These are phyloP conservation scores for Crocuta crocuta DNA, from an alignment of 2,113 vertebrate species.

Conservation along the genomic window DNA sequence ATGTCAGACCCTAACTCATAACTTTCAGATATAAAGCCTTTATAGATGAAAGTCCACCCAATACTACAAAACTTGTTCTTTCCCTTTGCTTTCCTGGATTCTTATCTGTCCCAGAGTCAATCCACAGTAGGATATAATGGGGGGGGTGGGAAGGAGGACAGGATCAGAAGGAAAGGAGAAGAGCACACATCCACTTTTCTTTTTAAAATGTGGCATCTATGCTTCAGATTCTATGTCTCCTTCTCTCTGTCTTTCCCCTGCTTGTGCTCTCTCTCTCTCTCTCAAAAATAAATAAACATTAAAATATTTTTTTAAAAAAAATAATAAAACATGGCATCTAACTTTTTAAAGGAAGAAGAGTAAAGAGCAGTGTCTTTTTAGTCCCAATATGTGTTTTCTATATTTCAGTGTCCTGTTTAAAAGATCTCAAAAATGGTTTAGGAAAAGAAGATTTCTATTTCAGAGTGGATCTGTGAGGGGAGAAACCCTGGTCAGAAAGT, in stretches of 20 bases:
- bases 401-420: constrained; percentile 18
- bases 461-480: not conserved
- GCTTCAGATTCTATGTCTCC: too few species aligned
- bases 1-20: constrained; percentile 58
- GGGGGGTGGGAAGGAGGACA: not conserved
- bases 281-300: too few species aligned
- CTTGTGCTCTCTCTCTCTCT: too few species aligned
- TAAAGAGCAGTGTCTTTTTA: not conserved
- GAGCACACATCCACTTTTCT: not conserved
- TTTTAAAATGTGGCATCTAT: constrained; percentile 9
- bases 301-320: too few species aligned
- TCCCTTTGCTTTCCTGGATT: constrained; percentile 19
- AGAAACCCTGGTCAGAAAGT: constrained; percentile 35
- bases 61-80: not conserved
- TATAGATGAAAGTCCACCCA: constrained; percentile 43
- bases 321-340: not conserved
- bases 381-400: not conserved
- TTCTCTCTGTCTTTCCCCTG: too few species aligned
- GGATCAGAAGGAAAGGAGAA: not conserved
- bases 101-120: constrained; percentile 19
- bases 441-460: constrained; percentile 42
- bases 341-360: constrained; percentile 39
- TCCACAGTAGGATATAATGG: not conserved
- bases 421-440: constrained; percentile 38
- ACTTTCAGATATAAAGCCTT: constrained; percentile 49